These are phyloP conservation scores for Heliothis subflexa DNA, from an alignment of 1,140 invertebrate species.

Conservation along the genomic window DNA sequence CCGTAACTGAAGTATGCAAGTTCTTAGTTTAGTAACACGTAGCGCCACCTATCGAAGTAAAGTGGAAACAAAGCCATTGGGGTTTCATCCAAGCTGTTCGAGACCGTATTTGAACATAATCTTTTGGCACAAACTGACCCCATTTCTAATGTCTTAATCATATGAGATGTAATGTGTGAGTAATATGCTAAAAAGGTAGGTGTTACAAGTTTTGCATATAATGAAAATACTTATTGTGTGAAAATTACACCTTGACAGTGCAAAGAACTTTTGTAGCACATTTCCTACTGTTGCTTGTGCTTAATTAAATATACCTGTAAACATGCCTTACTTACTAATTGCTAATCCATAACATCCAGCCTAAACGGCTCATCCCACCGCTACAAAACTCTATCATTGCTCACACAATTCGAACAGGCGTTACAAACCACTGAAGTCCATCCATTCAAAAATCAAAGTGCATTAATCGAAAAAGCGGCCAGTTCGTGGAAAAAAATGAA, in stretches of 20 bases:
- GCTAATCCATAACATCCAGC: not conserved
- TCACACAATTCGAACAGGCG: slow-evolving; percentile 39
- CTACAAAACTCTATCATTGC: slow-evolving; percentile 13
- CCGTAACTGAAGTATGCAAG: not conserved
- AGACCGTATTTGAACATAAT: no score
- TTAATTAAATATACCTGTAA: no score
- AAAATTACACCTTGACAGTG: no score
- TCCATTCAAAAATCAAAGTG: slow-evolving; percentile 18
- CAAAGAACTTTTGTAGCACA: no score
- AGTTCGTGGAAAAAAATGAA: slow-evolving; percentile 43
- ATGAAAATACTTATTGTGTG: no score
- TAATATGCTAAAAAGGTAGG: no score
- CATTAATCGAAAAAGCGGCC: slow-evolving; percentile 33
- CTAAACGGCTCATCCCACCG: not conserved
- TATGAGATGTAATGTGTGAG: no score
- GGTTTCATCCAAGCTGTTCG: not conserved
- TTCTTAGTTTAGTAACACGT: not conserved
- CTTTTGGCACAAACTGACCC: no score
- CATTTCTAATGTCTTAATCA: no score
- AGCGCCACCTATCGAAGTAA: slow-evolving; percentile 7
- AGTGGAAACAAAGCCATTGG: not conserved
- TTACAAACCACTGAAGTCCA: slow-evolving; percentile 15
- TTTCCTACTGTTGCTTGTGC: no score
- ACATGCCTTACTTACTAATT: not conserved
- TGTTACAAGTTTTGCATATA: no score